Conservation (phyloP, 2,113 vertebrate genomes). For the Rhombomys opimus region DNA sequence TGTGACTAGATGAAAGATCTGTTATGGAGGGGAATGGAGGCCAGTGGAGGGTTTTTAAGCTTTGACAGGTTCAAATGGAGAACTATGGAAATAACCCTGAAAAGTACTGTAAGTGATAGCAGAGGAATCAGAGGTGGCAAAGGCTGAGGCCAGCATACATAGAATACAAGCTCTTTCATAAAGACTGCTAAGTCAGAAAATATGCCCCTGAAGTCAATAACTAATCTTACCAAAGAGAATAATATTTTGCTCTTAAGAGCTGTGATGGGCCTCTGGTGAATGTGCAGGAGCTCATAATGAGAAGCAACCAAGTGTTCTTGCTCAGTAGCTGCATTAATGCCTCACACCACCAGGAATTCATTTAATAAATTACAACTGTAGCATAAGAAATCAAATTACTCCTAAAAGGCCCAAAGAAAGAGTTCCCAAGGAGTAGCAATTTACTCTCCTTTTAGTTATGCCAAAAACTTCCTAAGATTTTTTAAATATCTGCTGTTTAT, state of each 20-base stretch:
- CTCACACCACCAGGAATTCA: conserved; percentile 32
- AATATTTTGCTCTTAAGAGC: conserved; percentile 48
- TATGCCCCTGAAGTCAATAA: conserved; percentile 30
- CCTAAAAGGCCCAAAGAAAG: background rate
- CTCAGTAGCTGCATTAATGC: background rate
- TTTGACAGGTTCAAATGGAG: background rate
- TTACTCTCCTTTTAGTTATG: background rate
- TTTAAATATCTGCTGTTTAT: background rate
- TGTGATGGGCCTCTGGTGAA: background rate
- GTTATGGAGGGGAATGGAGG: background rate
- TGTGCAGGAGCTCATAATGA: conserved; percentile 1
- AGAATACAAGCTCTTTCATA: background rate
- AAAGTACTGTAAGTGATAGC: background rate
- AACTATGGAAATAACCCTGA: background rate
- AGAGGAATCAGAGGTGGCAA: background rate
- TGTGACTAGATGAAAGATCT: background rate
- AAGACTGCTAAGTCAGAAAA: conserved; percentile 44
- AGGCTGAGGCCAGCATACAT: background rate
- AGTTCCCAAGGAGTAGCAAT: background rate
- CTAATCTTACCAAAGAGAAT: conserved; percentile 45
- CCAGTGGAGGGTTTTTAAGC: background rate
- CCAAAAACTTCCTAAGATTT: background rate
- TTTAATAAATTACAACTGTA: conserved; percentile 51
- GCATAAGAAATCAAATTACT: conserved; percentile 17
- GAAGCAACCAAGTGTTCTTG: background rate